Conservation (phyloP, 2,113 vertebrate species). For the Corythaixoides concolor region DNA sequence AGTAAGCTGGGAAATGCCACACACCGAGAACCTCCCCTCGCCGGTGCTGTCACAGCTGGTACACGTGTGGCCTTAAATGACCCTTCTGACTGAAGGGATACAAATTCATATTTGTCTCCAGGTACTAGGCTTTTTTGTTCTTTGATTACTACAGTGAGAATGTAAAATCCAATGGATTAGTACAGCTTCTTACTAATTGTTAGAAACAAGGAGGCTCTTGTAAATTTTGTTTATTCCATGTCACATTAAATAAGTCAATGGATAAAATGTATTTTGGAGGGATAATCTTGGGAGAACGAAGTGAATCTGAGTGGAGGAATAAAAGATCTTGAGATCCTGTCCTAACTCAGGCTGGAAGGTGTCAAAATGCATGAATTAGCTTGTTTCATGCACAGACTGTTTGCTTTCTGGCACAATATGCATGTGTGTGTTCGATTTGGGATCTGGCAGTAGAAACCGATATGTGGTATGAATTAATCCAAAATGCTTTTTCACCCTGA, state of each 20-base stretch:
- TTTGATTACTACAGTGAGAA: background rate
- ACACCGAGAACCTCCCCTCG: background rate
- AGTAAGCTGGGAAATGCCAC: background rate
- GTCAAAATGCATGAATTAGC: background rate
- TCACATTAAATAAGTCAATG: background rate
- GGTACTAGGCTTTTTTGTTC: background rate
- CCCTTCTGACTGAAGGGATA: background rate
- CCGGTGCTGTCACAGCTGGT: background rate
- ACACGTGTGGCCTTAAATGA: background rate
- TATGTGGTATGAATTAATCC: background rate
- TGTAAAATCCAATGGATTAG: background rate
- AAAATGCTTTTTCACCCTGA: background rate
- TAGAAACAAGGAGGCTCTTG: background rate
- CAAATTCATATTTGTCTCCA: background rate
- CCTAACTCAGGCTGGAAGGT: background rate
- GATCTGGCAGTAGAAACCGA: background rate
- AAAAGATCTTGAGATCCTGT: background rate
- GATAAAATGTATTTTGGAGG: background rate
- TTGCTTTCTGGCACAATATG: background rate
- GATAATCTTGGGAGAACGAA: background rate
- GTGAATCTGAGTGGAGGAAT: background rate
- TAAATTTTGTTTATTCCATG: background rate
- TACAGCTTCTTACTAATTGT: background rate
- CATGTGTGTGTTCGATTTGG: background rate
- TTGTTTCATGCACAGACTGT: background rate